Percentiles rank a stretch among this genome's conserved stretches.
phyloP scores from a whole-genome alignment of 1,140 invertebrate species.

The Aphelinus atriplicis region DNA sequence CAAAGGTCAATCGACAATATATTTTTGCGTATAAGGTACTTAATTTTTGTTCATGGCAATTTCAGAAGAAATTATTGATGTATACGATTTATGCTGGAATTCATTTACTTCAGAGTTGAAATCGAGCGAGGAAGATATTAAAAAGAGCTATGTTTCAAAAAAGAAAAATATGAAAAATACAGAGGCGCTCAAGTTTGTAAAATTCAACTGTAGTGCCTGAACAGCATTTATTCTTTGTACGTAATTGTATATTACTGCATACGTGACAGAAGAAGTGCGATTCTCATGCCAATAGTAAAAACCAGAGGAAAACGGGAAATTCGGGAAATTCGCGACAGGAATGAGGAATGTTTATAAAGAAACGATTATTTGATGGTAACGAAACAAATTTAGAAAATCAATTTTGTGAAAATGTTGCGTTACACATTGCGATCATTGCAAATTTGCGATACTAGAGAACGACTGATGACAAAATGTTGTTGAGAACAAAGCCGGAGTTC shows the following conservation, averaged over 20 bases:
- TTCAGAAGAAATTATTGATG: too few relatives aligned
- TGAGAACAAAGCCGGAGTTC: background rate
- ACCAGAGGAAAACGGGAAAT: background rate
- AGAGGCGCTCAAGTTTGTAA: background rate
- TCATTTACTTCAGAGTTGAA: too few relatives aligned
- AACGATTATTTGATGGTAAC: background rate
- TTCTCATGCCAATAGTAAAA: background rate
- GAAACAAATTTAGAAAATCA: conserved; percentile 17
- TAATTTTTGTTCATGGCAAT: too few relatives aligned
- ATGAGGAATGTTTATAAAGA: background rate
- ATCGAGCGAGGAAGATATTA: too few relatives aligned
- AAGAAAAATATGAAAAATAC: background rate
- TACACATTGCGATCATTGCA: conserved; percentile 6
- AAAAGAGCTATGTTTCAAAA: too few relatives aligned
- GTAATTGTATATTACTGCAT: conserved; percentile 15
- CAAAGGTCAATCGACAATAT: too few relatives aligned
- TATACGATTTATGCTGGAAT: too few relatives aligned
- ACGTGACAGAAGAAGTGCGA: conserved; percentile 11
- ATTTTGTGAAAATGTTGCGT: conserved; percentile 26
- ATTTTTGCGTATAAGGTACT: too few relatives aligned
- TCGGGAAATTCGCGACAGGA: background rate
- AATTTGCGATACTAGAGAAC: background rate
- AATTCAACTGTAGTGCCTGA: conserved; percentile 36
- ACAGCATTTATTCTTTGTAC: conserved; percentile 27
- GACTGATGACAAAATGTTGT: background rate